A percentile compares a stretch with the other conserved stretches of the same genome.
phyloP scores from a whole-genome alignment of 2,113 vertebrate genomes.

The Aptenodytes forsteri region DNA sequence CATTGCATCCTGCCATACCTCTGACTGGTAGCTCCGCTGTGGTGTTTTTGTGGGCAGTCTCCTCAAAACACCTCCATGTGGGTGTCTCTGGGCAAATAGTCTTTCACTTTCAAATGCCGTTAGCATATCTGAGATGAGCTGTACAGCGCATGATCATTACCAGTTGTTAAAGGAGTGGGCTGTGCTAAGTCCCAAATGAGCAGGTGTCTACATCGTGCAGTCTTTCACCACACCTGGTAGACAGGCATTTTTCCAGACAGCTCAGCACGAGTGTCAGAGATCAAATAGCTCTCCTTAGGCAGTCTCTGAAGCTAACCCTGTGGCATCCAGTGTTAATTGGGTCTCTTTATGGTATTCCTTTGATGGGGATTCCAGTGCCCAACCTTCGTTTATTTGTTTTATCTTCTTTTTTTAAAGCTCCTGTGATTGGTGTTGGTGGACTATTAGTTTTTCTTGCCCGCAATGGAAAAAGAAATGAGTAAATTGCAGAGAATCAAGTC shows the following conservation, averaged over 20 bases:
- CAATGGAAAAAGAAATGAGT: not conserved
- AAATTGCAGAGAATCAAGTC: not conserved
- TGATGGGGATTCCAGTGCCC: not conserved
- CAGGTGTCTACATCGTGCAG: not conserved
- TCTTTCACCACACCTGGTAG: not conserved
- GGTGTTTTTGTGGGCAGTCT: not conserved
- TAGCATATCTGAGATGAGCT: not conserved
- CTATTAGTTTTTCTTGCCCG: not conserved
- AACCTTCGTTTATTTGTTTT: not conserved
- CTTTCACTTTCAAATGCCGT: not conserved
- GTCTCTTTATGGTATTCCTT: not conserved
- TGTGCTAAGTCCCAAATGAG: not conserved
- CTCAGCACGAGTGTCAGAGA: not conserved
- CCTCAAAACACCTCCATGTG: not conserved
- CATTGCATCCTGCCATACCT: not conserved
- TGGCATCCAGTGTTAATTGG: not conserved
- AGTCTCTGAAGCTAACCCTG: not conserved
- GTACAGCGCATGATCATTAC: not conserved
- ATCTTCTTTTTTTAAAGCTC: not conserved
- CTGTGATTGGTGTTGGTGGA: not conserved
- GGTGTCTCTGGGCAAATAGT: not conserved
- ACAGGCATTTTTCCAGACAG: not conserved
- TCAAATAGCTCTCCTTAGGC: not conserved
- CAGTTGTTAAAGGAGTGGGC: not conserved
- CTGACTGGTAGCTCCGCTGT: not conserved